Evolutionary conservation across 2,113 vertebrate species (phyloP).

Genomic region (Nematolebias whitei): DNA sequence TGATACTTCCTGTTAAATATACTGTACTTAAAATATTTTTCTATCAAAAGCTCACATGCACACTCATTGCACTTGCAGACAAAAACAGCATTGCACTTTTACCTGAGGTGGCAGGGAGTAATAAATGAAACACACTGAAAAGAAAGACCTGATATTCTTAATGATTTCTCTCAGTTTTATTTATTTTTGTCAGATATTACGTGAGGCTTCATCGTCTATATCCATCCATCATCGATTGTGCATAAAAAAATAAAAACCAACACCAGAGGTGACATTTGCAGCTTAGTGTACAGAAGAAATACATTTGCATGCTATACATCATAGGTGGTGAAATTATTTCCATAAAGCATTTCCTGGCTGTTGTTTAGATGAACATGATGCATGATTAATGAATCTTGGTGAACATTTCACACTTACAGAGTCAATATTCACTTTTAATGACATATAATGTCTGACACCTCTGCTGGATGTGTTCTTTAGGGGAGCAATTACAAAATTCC

Average conservation of each 20-base stretch:
- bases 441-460: conserved; percentile 4
- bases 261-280: conserved; percentile 12
- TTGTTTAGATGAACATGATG: not conserved
- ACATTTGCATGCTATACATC: not conserved
- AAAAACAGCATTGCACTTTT: too few relatives aligned
- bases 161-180: not conserved
- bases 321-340: not conserved
- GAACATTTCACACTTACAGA: conserved; percentile 9
- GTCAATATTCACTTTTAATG: conserved; percentile 46
- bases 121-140: too few relatives aligned
- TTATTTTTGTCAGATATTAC: not conserved
- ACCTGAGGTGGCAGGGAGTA: too few relatives aligned
- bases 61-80: too few relatives aligned
- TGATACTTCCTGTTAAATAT: too few relatives aligned
- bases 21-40: too few relatives aligned
- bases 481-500: conserved; percentile 21
- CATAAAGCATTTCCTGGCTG: not conserved
- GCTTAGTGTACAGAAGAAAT: not conserved
- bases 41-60: too few relatives aligned
- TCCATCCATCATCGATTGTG: conserved; percentile 1
- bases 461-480: conserved; percentile 12
- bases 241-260: too few relatives aligned
- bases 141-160: too few relatives aligned
- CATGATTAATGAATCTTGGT: conserved; percentile 8
- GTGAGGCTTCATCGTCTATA: not conserved